Percentiles rank a stretch among this genome's conserved stretches.
These are phyloP conservation scores for Melanostoma scalare DNA, from an alignment of 2,888 invertebrate genomes.

Conservation along the genomic window DNA sequence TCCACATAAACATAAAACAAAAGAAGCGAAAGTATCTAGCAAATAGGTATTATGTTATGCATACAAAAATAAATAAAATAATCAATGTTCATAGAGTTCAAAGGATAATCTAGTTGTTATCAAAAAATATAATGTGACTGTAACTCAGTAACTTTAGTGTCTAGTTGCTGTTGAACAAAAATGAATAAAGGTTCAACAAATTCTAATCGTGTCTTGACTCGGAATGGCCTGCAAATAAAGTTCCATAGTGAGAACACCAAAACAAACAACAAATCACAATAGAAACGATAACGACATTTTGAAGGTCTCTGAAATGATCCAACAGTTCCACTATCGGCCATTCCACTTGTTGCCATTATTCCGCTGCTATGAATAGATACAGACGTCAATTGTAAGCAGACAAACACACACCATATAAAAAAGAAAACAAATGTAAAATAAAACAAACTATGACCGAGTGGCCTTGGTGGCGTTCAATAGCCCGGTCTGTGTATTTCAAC, in stretches of 20 bases:
- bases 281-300: constrained; percentile 61
- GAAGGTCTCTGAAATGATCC: constrained; percentile 68
- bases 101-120: too few species aligned
- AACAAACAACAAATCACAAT: constrained; percentile 12
- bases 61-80: too few species aligned
- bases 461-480: constrained; percentile 67
- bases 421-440: constrained; percentile 23
- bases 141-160: too few species aligned
- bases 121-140: too few species aligned
- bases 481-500: constrained; percentile 49
- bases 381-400: constrained; percentile 42
- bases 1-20: too few species aligned
- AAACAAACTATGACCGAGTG: constrained; percentile 62
- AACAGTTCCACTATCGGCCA: constrained; percentile 62
- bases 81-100: too few species aligned
- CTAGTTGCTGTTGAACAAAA: too few species aligned
- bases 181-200: too few species aligned
- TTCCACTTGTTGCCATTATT: constrained; percentile 54
- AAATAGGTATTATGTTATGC: too few species aligned
- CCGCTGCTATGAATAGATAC: constrained; percentile 48
- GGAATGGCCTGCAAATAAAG: too few species aligned
- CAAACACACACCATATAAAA: constrained; percentile 8
- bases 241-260: not conserved
- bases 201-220: too few species aligned
- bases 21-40: too few species aligned